Evolutionary conservation across 2,888 invertebrate species (phyloP).

Genomic region (Miltochrista miniata): DNA sequence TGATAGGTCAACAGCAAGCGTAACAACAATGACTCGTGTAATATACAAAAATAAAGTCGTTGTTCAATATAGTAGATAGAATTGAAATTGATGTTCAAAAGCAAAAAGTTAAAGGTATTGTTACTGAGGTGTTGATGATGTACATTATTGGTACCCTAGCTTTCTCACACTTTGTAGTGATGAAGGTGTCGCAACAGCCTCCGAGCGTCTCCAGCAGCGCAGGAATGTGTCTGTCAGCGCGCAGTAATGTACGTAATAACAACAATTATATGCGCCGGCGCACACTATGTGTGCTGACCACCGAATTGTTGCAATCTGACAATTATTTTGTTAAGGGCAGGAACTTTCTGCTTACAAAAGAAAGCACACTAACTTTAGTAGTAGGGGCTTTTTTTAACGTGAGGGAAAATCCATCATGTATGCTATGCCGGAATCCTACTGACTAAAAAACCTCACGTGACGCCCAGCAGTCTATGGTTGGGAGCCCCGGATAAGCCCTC

Average conservation of each 20-base stretch:
- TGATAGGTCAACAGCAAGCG: too few relatives aligned
- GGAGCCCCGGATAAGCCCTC: too few relatives aligned
- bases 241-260: conserved; percentile 34
- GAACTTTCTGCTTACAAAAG: too few relatives aligned
- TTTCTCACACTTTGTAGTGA: conserved; percentile 2
- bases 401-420: too few relatives aligned
- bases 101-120: neutral
- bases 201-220: conserved; percentile 13
- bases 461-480: too few relatives aligned
- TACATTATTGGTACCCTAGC: neutral
- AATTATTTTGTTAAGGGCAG: conserved; percentile 25
- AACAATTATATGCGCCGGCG: conserved; percentile 37
- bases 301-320: conserved; percentile 15
- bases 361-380: too few relatives aligned
- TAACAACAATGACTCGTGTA: too few relatives aligned
- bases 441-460: too few relatives aligned
- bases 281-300: conserved; percentile 13
- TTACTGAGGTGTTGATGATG: neutral
- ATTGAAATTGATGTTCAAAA: neutral
- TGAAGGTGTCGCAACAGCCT: conserved; percentile 6
- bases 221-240: conserved; percentile 41
- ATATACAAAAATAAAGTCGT: too few relatives aligned
- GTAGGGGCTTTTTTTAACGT: too few relatives aligned
- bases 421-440: too few relatives aligned
- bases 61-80: too few relatives aligned